Evolutionary conservation across 2,888 invertebrate genomes (phyloP).

Genomic region (Sinodicranocentrus sp.): DNA sequence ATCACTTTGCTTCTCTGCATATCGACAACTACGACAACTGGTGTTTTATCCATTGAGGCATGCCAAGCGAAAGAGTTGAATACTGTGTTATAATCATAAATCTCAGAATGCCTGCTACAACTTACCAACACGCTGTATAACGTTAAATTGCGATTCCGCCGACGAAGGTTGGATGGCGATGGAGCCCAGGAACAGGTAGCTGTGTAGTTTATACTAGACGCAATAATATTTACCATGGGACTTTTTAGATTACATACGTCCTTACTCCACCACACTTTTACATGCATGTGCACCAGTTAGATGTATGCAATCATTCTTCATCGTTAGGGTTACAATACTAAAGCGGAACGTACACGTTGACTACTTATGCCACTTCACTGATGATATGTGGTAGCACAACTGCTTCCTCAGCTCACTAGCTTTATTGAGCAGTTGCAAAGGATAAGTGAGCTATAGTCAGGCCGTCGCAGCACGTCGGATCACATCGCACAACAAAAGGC

Average conservation of each 20-base stretch:
- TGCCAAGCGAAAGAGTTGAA: conserved; percentile 10
- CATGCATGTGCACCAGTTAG: not conserved
- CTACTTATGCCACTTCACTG: conserved; percentile 43
- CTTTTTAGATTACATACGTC: conserved; percentile 36
- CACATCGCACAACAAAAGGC: conserved; percentile 34
- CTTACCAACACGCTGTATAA: not conserved
- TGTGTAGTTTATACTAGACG: conserved; percentile 4
- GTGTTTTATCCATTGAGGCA: conserved; percentile 27
- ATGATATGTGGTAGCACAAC: conserved; percentile 41
- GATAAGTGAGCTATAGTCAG: conserved; percentile 39
- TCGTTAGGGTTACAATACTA: not conserved
- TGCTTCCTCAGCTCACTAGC: conserved; percentile 51
- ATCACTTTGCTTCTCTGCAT: no score
- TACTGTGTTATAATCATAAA: conserved; percentile 19
- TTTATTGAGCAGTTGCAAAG: conserved; percentile 51
- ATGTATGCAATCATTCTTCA: not conserved
- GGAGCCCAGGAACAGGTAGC: conserved; percentile 48
- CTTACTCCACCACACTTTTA: conserved; percentile 8
- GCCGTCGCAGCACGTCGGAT: conserved; percentile 52
- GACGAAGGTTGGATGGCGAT: conserved; percentile 37
- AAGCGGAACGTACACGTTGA: not conserved
- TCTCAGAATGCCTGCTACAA: not conserved
- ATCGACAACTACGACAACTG: no score
- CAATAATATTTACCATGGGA: conserved; percentile 29
- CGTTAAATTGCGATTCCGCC: no score